A percentile compares a stretch with the other conserved stretches of the same genome.
These are phyloP conservation scores for Lamellibrachia luymesi DNA, from an alignment of 1,140 invertebrate species.

Conservation along the genomic window DNA sequence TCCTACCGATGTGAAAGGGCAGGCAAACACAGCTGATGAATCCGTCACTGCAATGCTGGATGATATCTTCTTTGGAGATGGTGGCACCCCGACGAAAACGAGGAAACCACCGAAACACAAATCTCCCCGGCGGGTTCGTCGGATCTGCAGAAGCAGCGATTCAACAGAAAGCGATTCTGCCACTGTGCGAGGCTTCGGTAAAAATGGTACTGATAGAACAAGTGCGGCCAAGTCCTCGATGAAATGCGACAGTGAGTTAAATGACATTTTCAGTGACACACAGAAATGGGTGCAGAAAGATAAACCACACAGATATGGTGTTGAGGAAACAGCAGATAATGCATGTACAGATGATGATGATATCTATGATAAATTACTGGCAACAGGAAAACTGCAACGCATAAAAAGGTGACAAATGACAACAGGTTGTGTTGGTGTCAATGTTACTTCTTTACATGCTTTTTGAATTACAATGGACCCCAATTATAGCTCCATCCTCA, in stretches of 20 bases:
- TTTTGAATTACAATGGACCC: too few species aligned
- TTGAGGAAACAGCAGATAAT: not conserved
- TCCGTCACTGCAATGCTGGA: not conserved
- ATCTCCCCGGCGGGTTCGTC: not conserved
- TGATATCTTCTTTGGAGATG: not conserved
- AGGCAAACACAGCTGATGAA: not conserved
- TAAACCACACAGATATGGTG: not conserved
- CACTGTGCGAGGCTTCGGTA: not conserved
- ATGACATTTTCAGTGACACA: not conserved
- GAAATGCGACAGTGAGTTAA: not conserved
- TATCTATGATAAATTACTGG: not conserved
- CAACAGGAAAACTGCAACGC: not conserved
- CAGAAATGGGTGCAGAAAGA: not conserved
- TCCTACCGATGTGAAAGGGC: not conserved
- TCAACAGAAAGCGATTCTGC: not conserved
- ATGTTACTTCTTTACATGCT: too few species aligned
- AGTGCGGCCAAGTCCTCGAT: not conserved
- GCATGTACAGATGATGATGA: not conserved
- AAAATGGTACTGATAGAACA: not conserved
- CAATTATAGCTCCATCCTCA: too few species aligned
- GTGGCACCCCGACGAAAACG: not conserved
- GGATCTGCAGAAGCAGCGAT: not conserved
- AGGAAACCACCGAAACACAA: conserved; percentile 1
- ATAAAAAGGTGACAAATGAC: not conserved
- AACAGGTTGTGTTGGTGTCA: not conserved